Base-by-base conservation (phyloP, 2,888 invertebrate genomes). In the Psylliodes chrysocephalus region DNA sequence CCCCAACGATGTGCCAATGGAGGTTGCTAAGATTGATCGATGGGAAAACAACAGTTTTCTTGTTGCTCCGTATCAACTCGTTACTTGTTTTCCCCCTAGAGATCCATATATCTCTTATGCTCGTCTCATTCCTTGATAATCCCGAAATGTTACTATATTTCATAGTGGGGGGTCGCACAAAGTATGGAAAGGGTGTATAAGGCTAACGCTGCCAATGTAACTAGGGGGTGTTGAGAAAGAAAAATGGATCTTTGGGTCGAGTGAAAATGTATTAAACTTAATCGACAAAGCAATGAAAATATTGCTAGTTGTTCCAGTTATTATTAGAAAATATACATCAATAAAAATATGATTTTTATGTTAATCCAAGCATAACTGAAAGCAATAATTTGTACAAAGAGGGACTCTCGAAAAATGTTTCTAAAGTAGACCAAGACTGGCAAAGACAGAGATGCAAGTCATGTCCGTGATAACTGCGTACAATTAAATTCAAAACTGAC, bases 91-190 rank as follows among this genome's bases (percentile, higher is more conserved):
- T 60, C 66, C 52, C 70, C 55, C 68, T 7, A 19, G 70, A 63
- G 70, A 61, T 52, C 64, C 54, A 70, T 68, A 68, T 56, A 68
- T 67, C 70, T 65, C 25, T 62, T 59, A 61, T 63, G 40, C 61
- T 64, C 35, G 60, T 57, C 70, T 68, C 54, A 63, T 66, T 66
- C 51, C 44, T 10, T 15, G 66, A 66, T 66, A 66, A 68, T 68
- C 56, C 52, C 22, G 52, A 57, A 61, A 66, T 62, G 60, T 64
- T 60, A 69, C 66, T 62, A 66, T 64, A 67, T 66, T 66, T 67
- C 63, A 67, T 65, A 49, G 19, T 47, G 18, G 14, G n/a, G 42
- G 40, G 53, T 61, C 65, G 19, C 49, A 57, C 42, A 54, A 59
- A 61, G 51, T 59, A 59, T 59, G 25, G 33, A 7, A 49, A 33